Evolutionary conservation across 2,797 vertebrate genomes (phyloP), one percentile per base, ranked within the genome.

Genomic region (Syngnathus rostellatus): DNA sequence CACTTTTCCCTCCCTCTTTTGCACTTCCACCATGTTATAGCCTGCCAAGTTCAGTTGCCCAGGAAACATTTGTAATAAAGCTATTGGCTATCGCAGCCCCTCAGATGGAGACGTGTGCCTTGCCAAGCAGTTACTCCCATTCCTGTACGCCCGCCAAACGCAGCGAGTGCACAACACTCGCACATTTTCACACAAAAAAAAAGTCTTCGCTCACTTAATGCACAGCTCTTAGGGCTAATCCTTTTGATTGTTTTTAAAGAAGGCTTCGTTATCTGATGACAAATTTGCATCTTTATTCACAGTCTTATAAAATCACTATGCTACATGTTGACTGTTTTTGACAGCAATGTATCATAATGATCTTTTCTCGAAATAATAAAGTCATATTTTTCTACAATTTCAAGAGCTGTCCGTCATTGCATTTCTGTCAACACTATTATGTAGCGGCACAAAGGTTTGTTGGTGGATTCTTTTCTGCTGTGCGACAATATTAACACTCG

Each of bases 261-360:
- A 72, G 68, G 75, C 68, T 80, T 70, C 40, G 64, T 69, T 65
- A 53, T 70, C 72, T 66, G 68, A 65, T 74, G 74, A 70, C 68
- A 72, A 81, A 81, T 86, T 79, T 86, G 80, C 84, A 84, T 87
- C 87, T 80, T 78, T 86, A 53, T 40, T 71, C 71, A 82, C 76
- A 85, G 86, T 89, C 89, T 89, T 90, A 89, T 82, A 76, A 72
- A 77, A 77, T 76, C 77, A 75, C 77, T 81, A 79, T 79, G 70
- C 71, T 74, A 81, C 80, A 80, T 85, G 77, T 83, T 80, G 80
- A 81, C 77, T 69, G 85, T 87, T 82, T 88, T 84, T 77, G 78
- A 80, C 76, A 77, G 64, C 74, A 85, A 86, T 85, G 82, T 81
- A 77, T 81, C 80, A 81, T 76, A 79, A 84, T 77, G 80, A 80